phyloP scores from a whole-genome alignment of 2,113 vertebrate species.

The Zapornia atra region DNA sequence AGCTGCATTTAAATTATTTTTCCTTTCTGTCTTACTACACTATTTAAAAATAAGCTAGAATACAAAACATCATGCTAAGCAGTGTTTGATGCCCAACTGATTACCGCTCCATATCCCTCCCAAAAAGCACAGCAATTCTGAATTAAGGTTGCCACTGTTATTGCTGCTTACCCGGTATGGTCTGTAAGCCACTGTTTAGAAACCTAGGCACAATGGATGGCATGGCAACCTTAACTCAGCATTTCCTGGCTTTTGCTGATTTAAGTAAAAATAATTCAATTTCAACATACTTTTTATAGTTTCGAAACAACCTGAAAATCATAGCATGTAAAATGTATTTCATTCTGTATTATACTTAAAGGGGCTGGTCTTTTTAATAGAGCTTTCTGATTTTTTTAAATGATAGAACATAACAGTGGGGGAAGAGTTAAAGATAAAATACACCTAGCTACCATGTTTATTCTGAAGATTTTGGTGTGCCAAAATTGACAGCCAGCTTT shows the following conservation, averaged over 20 bases:
- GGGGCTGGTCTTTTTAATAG: conserved; percentile 63
- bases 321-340: conserved; percentile 53
- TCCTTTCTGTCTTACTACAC: conserved; percentile 25
- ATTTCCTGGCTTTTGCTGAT: conserved; percentile 20
- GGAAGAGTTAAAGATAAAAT: conserved; percentile 57
- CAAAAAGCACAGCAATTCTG: conserved; percentile 7
- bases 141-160: conserved; percentile 44
- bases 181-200: conserved; percentile 54
- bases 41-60: conserved; percentile 58
- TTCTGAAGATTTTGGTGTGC: conserved; percentile 87
- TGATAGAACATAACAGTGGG: conserved; percentile 32
- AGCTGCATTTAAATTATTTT: background rate
- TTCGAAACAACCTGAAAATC: conserved; percentile 62
- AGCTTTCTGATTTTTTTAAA: conserved; percentile 66
- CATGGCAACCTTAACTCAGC: conserved; percentile 40
- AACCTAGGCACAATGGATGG: conserved; percentile 47
- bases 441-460: conserved; percentile 73
- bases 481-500: conserved; percentile 96
- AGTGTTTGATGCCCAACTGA: conserved; percentile 53
- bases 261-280: background rate
- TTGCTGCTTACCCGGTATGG: conserved; percentile 55
- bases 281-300: conserved; percentile 31
- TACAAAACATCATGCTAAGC: conserved; percentile 9
- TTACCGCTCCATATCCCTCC: conserved; percentile 51
- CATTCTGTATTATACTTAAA: conserved; percentile 49